Evolutionary conservation across 2,797 vertebrate species (phyloP).

Genomic region (Cuculus canorus): DNA sequence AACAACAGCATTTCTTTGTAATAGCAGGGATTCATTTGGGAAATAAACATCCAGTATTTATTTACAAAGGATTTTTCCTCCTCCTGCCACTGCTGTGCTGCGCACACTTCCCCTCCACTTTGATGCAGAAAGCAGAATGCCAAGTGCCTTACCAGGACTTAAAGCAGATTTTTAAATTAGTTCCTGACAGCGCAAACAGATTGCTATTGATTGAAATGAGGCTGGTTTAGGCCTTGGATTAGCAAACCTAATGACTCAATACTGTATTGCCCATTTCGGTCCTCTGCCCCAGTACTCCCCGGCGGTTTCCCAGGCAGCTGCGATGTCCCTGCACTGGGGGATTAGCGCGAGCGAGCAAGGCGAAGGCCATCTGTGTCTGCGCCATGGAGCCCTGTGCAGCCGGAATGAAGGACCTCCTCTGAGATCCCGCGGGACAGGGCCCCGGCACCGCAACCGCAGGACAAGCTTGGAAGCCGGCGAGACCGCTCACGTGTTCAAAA

Average conservation of each 20-base stretch:
- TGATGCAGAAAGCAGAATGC: constrained; percentile 34
- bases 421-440: not conserved
- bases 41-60: constrained; percentile 59
- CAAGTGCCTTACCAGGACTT: constrained; percentile 66
- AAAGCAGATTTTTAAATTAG: constrained; percentile 76
- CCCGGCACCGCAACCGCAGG: not conserved
- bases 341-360: constrained; percentile 24
- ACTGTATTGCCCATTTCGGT: constrained; percentile 47
- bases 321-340: constrained; percentile 34
- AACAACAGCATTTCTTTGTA: constrained; percentile 27
- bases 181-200: constrained; percentile 74
- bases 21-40: constrained; percentile 32
- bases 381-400: not conserved
- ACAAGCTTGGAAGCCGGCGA: not conserved
- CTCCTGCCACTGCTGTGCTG: constrained; percentile 19
- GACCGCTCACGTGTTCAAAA: accelerated
- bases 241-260: constrained; percentile 62
- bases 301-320: constrained; percentile 67
- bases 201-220: constrained; percentile 72
- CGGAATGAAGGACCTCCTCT: not conserved
- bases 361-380: constrained; percentile 61
- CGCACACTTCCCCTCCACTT: constrained; percentile 34
- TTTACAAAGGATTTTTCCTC: constrained; percentile 43
- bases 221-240: constrained; percentile 66
- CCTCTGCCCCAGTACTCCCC: constrained; percentile 44